Percentiles rank a stretch among this genome's conserved stretches.
phyloP scores from a whole-genome alignment of 64 coral and sea anemone species.

The Dendrophyllia cribrosa region DNA sequence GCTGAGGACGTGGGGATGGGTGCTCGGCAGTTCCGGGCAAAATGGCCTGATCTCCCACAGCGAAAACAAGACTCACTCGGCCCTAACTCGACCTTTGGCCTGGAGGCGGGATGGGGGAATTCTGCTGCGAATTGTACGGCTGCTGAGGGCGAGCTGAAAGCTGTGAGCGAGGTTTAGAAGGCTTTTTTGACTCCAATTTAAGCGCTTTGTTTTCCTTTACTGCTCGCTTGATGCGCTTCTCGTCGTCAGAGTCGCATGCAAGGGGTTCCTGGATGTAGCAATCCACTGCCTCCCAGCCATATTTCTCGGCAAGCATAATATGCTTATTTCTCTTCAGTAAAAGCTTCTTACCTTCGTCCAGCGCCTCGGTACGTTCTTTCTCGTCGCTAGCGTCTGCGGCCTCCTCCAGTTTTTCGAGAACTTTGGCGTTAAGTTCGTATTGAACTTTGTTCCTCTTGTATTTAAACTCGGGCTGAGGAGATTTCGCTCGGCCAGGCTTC shows the following conservation, averaged over 20 bases:
- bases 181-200: neutral
- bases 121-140: neutral
- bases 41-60: neutral
- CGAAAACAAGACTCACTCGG: neutral
- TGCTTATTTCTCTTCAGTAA: slow-evolving; percentile 31
- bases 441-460: slow-evolving; percentile 19
- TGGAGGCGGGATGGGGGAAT: neutral
- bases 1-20: no score
- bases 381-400: neutral
- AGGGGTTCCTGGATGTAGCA: slow-evolving; percentile 22
- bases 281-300: slow-evolving; percentile 47
- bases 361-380: neutral
- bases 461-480: slow-evolving; percentile 1
- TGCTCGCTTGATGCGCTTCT: slow-evolving; percentile 15
- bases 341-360: slow-evolving; percentile 16
- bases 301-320: slow-evolving; percentile 49
- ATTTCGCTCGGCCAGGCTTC: neutral
- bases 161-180: neutral
- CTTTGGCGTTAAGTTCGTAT: neutral
- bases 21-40: neutral
- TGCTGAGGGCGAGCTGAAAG: neutral
- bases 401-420: neutral
- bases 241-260: slow-evolving; percentile 8
- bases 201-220: neutral
- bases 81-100: neutral